A percentile compares a stretch with the other conserved stretches of the same genome.
Conservation (phyloP, 2,113 vertebrate genomes). For the Sphyrna mokarran region DNA sequence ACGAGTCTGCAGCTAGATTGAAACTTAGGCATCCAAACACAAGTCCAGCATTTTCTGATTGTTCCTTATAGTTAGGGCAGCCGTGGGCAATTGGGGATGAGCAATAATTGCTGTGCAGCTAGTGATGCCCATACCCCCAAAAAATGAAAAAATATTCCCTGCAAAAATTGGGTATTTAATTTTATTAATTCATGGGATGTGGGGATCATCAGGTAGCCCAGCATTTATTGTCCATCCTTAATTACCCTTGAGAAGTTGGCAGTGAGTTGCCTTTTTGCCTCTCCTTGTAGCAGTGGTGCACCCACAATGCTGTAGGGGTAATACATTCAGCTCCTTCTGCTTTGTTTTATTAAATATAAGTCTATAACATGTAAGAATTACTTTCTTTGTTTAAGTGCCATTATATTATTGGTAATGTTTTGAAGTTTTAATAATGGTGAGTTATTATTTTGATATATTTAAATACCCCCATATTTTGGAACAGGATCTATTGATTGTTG, state of each 20-base stretch:
- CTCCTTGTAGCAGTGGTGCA: no score
- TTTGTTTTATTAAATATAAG: not conserved
- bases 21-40: not conserved
- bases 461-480: not conserved
- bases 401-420: not conserved
- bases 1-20: not conserved
- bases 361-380: not conserved
- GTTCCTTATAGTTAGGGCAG: not conserved
- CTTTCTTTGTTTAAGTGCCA: not conserved
- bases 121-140: no score
- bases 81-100: no score
- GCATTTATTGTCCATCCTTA: no score
- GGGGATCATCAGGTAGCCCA: no score
- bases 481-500: not conserved
- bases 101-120: no score
- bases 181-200: no score
- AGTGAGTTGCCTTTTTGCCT: no score
- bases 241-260: no score
- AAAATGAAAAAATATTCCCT: no score
- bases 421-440: not conserved
- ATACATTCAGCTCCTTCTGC: not conserved
- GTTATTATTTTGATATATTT: not conserved
- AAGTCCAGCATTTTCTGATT: not conserved
- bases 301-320: no score
- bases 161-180: not conserved